Base-by-base conservation (phyloP, 2,113 vertebrate genomes). In the Rhizomys pruinosus region DNA sequence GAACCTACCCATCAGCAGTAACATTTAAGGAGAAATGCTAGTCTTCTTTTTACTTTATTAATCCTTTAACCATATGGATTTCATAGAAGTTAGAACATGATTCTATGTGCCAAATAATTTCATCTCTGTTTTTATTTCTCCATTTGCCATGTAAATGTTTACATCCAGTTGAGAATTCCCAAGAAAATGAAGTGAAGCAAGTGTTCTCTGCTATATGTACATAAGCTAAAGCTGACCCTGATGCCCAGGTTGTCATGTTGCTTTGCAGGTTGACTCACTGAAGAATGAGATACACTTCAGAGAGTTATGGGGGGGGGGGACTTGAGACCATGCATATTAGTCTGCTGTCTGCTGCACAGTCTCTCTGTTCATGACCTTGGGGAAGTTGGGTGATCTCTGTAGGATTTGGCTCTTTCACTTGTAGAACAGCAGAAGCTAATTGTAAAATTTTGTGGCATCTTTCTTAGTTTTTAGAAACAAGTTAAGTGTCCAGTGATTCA, bases 41-140 rank as follows among this genome's bases (percentile, higher is more conserved):
- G 66, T 25, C 23, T 84, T 80, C 12, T 73, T 96, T 89, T 84
- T 85, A 32, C 39, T 72, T 42, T 78, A 44, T 71, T 89, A 96
- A 76, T 63, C 78, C 27, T 89, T 94, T 66, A 93, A 59, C 34
- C 15, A 0, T 73, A 61, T 89, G 44, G 39, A 78, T 96, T 92
- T 94, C 79, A 81, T 13, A 52, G 39, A 91, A 44, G n/a, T 82
- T 72, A 79, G 37, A 87, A 69, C 55, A 87, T 55, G 23, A 72
- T 72, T 11, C 63, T n/a, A 72, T 81, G 29, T 92, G 22, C 12
- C 57, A 78, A 80, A 57, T 78, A 91, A 20, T 89, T 80, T 88
- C 16, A 87, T 74, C 61, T 94, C 72, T 74, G 37, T 91, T 87
- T 42, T 85, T 82, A 34, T 64, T 37, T 87, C 7, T 72, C 39